A percentile compares a stretch with the other conserved stretches of the same genome.
Evolutionary conservation across 1,140 invertebrate genomes (phyloP).

Genomic region (Dinoponera quadriceps): DNA sequence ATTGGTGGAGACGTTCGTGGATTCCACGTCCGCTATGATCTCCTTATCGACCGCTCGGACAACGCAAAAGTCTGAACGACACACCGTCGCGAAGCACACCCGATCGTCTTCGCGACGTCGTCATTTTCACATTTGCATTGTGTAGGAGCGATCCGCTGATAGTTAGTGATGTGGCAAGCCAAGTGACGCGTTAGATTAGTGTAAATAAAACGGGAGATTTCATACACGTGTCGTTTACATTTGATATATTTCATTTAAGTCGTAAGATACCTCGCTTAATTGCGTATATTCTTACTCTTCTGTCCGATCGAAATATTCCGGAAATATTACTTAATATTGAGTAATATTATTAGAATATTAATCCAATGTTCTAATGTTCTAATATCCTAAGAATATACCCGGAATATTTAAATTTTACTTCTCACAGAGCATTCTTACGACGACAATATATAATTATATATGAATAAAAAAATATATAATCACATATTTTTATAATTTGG

Average conservation of each 20-base stretch:
- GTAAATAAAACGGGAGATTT: not conserved
- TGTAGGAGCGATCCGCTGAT: slow-evolving; percentile 7
- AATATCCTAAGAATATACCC: too few relatives aligned
- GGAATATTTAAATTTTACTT: too few relatives aligned
- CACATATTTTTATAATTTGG: too few relatives aligned
- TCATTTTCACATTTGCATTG: slow-evolving; percentile 27
- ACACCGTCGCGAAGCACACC: not conserved
- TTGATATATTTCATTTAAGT: slow-evolving; percentile 10
- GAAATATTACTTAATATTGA: too few relatives aligned
- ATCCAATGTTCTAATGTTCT: too few relatives aligned
- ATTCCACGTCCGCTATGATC: slow-evolving; percentile 61
- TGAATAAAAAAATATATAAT: too few relatives aligned
- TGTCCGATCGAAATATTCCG: too few relatives aligned
- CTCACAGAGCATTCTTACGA: slow-evolving; percentile 78
- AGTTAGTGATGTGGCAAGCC: slow-evolving; percentile 59
- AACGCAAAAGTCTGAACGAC: not conserved
- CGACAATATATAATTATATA: too few relatives aligned
- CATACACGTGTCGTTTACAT: not conserved
- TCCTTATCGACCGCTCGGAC: slow-evolving; percentile 20
- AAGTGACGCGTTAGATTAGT: slow-evolving; percentile 34
- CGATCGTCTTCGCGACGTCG: not conserved
- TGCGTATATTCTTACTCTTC: too few relatives aligned
- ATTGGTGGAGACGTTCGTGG: slow-evolving; percentile 43
- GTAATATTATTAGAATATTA: too few relatives aligned
- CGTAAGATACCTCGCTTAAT: too few relatives aligned